These are phyloP conservation scores for Zoanthus solanderi DNA, from an alignment of 92 coral and sea anemone genomes.

Conservation along the genomic window DNA sequence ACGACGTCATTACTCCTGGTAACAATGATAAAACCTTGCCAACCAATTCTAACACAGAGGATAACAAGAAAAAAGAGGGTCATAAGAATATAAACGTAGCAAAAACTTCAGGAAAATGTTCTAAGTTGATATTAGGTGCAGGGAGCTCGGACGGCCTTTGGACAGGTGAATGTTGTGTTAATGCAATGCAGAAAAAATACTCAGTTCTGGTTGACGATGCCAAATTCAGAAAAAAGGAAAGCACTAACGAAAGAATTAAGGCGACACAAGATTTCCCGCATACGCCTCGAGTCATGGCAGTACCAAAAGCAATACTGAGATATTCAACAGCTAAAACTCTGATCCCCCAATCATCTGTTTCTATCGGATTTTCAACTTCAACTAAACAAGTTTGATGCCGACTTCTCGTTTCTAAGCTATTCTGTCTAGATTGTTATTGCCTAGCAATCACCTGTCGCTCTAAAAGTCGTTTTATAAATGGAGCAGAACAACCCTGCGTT, in stretches of 20 bases:
- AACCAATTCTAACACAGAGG: constrained; percentile 39
- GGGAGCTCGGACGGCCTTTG: constrained; percentile 74
- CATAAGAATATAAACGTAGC: background rate
- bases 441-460: background rate
- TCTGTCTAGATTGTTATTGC: no score
- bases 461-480: background rate
- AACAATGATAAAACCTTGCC: constrained; percentile 4
- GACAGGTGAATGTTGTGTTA: constrained; percentile 67
- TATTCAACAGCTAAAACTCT: constrained; percentile 68
- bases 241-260: constrained; percentile 23
- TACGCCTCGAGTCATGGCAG: constrained; percentile 67
- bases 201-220: constrained; percentile 61
- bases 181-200: constrained; percentile 48
- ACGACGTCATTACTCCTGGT: constrained; percentile 25
- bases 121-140: constrained; percentile 10
- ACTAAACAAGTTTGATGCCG: constrained; percentile 22
- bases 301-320: constrained; percentile 84
- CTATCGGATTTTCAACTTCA: constrained; percentile 70
- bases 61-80: constrained; percentile 21
- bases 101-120: constrained; percentile 21
- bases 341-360: constrained; percentile 68
- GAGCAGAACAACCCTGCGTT: background rate
- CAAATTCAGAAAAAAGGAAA: constrained; percentile 51
- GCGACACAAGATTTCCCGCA: constrained; percentile 40
- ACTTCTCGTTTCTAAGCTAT: background rate